Percentiles rank a stretch among this genome's conserved stretches.
phyloP scores from a whole-genome alignment of 2,797 vertebrate species.

The Sciaenops ocellatus region DNA sequence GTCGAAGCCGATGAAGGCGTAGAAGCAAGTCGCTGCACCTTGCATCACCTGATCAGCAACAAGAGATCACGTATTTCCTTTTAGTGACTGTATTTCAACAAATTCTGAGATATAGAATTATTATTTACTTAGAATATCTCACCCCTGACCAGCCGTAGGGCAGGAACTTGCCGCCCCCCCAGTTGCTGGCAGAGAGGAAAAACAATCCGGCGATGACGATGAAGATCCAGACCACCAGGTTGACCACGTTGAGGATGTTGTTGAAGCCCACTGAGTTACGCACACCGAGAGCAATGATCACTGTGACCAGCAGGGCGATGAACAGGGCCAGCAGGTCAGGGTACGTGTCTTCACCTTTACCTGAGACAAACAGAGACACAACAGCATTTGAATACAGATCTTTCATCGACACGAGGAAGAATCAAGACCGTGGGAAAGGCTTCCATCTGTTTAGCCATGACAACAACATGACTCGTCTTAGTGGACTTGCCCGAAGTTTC shows the following conservation, averaged over 20 bases:
- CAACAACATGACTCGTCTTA: no score
- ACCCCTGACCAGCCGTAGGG: conserved; percentile 98
- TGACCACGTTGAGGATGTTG: conserved; percentile 93
- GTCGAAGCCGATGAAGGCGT: conserved; percentile 98
- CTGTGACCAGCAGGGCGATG: conserved; percentile 92
- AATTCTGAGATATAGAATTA: no score
- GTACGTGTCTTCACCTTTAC: conserved; percentile 96
- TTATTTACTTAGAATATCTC: conserved; percentile 65
- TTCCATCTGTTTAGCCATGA: no score
- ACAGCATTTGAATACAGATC: background rate
- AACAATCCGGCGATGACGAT: conserved; percentile 94
- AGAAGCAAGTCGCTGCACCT: conserved; percentile 97
- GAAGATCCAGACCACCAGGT: conserved; percentile 95
- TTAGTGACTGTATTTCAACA: no score
- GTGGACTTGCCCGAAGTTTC: no score
- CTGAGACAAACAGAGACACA: conserved; percentile 71
- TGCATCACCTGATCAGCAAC: conserved; percentile 89
- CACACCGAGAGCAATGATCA: conserved; percentile 91
- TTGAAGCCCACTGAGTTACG: conserved; percentile 96
- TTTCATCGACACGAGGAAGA: background rate
- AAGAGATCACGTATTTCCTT: background rate
- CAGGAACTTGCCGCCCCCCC: conserved; percentile 92
- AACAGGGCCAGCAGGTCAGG: conserved; percentile 94
- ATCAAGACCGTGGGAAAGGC: no score
- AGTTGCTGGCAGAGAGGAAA: conserved; percentile 91